phyloP scores from a whole-genome alignment of 2,888 invertebrate genomes.

The Ptychoptera albimana region DNA sequence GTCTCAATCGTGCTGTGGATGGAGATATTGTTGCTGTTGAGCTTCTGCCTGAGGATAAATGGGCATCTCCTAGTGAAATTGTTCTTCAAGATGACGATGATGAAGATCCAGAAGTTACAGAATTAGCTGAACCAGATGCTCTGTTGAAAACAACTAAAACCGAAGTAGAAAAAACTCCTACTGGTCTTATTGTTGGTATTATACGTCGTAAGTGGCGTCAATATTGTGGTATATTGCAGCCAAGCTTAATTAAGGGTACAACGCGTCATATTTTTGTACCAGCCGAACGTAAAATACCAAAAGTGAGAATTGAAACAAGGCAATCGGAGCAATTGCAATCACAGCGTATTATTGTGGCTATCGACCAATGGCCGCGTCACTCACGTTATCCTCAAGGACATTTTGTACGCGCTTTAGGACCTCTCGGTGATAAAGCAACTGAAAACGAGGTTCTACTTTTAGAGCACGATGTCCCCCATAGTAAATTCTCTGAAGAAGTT shows the following conservation, averaged over 20 bases:
- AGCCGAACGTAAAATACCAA: slow-evolving; percentile 84
- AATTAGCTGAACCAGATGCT: slow-evolving; percentile 29
- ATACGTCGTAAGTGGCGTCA: slow-evolving; percentile 93
- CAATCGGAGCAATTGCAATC: slow-evolving; percentile 65
- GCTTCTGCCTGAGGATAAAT: slow-evolving; percentile 72
- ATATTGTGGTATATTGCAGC: slow-evolving; percentile 89
- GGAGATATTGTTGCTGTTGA: slow-evolving; percentile 88
- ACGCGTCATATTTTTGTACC: slow-evolving; percentile 82
- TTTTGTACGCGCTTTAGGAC: slow-evolving; percentile 84
- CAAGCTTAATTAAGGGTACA: slow-evolving; percentile 51
- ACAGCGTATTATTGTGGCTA: slow-evolving; percentile 85
- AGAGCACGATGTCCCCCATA: slow-evolving; percentile 95
- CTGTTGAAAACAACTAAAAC: slow-evolving; percentile 23
- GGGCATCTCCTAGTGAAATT: slow-evolving; percentile 81
- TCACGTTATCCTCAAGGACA: slow-evolving; percentile 91
- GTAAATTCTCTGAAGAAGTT: slow-evolving; percentile 87
- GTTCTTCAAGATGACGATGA: slow-evolving; percentile 60
- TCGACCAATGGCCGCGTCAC: slow-evolving; percentile 91
- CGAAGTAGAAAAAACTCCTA: slow-evolving; percentile 38
- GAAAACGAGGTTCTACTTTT: slow-evolving; percentile 93
- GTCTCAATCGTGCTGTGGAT: slow-evolving; percentile 86
- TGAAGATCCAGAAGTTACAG: slow-evolving; percentile 38
- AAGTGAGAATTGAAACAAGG: slow-evolving; percentile 88
- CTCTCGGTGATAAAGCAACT: slow-evolving; percentile 83
- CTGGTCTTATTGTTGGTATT: slow-evolving; percentile 81